phyloP scores from a whole-genome alignment of 2,797 vertebrate species.

The Chelidonichthys spinosus region DNA sequence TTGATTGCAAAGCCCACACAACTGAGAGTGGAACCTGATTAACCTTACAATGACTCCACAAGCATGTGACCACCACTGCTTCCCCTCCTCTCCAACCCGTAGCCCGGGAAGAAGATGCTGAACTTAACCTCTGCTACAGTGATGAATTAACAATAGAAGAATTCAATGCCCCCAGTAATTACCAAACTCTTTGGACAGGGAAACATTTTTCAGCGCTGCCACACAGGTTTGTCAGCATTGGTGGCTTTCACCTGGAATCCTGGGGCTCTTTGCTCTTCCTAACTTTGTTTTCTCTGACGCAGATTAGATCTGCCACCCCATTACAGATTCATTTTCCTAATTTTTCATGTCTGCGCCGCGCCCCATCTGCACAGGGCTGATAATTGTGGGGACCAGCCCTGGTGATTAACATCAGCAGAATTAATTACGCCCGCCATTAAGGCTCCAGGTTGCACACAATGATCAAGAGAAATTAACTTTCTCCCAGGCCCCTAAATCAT shows the following conservation, averaged over 20 bases:
- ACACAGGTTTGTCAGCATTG: slow-evolving; percentile 87
- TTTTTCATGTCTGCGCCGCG: slow-evolving; percentile 99
- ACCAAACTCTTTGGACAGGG: slow-evolving; percentile 98
- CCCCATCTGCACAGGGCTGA: slow-evolving; percentile 99
- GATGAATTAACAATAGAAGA: slow-evolving; percentile 99
- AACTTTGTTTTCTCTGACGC: slow-evolving; percentile 99
- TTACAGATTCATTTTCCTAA: slow-evolving; percentile 99
- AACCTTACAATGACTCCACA: slow-evolving; percentile 95
- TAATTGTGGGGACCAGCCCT: slow-evolving; percentile 99
- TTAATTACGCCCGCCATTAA: slow-evolving; percentile 99
- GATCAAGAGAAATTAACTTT: slow-evolving; percentile 99
- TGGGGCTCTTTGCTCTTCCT: slow-evolving; percentile 92
- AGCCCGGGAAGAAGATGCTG: slow-evolving; percentile 94
- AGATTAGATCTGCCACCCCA: slow-evolving; percentile 99
- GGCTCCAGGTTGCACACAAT: slow-evolving; percentile 99
- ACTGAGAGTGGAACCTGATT: slow-evolving; percentile 94
- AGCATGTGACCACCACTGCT: slow-evolving; percentile 86
- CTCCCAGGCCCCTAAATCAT: slow-evolving; percentile 99
- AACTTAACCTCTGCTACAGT: slow-evolving; percentile 96
- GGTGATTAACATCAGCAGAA: slow-evolving; percentile 99
- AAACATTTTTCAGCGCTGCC: slow-evolving; percentile 99
- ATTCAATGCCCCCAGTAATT: slow-evolving; percentile 99
- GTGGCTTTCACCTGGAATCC: slow-evolving; percentile 93
- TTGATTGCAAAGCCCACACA: slow-evolving; percentile 89
- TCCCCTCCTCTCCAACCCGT: slow-evolving; percentile 89